Conservation (phyloP, 1,140 invertebrate species). For the Heterodera carotae region DNA sequence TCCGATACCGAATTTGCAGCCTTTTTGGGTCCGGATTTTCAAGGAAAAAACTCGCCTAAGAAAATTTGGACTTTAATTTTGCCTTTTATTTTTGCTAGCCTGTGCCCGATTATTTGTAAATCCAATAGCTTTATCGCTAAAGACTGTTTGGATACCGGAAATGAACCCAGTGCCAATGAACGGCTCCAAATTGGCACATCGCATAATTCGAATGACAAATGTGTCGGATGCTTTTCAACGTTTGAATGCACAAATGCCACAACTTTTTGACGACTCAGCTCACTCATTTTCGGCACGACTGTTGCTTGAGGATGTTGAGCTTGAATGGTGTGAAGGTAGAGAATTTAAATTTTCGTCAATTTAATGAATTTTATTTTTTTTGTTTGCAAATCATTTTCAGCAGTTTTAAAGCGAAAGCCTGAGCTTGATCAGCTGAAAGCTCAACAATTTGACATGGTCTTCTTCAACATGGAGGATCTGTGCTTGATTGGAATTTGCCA, state of each 20-base stretch:
- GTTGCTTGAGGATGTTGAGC: too few relatives aligned
- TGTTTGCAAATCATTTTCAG: slow-evolving; percentile 34
- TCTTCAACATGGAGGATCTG: slow-evolving; percentile 44
- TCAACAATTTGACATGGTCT: slow-evolving; percentile 47
- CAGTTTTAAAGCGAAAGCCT: slow-evolving; percentile 37
- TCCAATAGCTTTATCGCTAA: too few relatives aligned
- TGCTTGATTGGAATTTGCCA: slow-evolving; percentile 45
- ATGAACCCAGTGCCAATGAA: slow-evolving; percentile 31
- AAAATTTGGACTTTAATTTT: too few relatives aligned
- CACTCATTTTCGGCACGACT: not conserved
- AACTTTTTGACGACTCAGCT: slow-evolving; percentile 14
- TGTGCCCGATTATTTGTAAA: too few relatives aligned
- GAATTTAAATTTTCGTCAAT: too few relatives aligned
- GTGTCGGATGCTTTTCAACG: slow-evolving; percentile 23
- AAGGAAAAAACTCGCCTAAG: too few relatives aligned
- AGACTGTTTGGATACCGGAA: slow-evolving; percentile 51
- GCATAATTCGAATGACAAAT: slow-evolving; percentile 42
- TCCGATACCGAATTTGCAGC: too few relatives aligned
- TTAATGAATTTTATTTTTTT: too few relatives aligned
- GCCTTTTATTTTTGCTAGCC: too few relatives aligned
- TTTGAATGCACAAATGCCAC: not conserved
- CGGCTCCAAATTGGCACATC: slow-evolving; percentile 48
- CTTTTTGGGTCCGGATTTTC: too few relatives aligned
- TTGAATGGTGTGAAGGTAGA: too few relatives aligned
- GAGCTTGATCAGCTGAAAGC: slow-evolving; percentile 43